phyloP scores from a whole-genome alignment of 2,113 vertebrate species.

The Lampris megalopsis region DNA sequence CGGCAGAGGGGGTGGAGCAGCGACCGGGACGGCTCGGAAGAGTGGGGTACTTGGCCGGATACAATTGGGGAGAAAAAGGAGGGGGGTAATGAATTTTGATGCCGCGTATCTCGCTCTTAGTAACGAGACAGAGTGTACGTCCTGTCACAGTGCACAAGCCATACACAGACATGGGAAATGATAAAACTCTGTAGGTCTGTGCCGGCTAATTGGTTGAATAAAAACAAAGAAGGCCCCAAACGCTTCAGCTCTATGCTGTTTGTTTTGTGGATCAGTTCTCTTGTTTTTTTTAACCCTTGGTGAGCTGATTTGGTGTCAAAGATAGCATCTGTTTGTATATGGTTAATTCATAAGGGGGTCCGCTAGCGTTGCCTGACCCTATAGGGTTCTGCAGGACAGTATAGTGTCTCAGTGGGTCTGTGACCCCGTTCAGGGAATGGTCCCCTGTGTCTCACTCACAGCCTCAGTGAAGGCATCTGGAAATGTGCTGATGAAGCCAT shows the following conservation, averaged over 20 bases:
- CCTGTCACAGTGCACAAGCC: conserved; percentile 13
- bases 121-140: conserved; percentile 12
- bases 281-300: conserved; percentile 1
- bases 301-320: conserved; percentile 3
- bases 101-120: background rate
- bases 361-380: conserved; percentile 31
- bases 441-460: background rate
- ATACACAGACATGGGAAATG: conserved; percentile 24
- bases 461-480: background rate
- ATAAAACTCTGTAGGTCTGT: background rate
- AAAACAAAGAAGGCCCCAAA: conserved; percentile 20
- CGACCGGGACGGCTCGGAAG: no score
- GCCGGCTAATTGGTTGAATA: conserved; percentile 22
- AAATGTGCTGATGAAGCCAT: background rate
- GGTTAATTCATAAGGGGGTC: conserved; percentile 40
- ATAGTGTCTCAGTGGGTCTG: background rate
- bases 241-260: background rate
- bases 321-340: conserved; percentile 18
- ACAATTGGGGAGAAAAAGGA: no score
- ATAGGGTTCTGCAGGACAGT: background rate
- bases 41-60: no score
- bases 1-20: no score
- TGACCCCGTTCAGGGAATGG: background rate
- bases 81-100: background rate
- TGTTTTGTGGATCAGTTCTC: conserved; percentile 2